Conservation (phyloP, 2,113 vertebrate species). For the Notarius lentiginosus region DNA sequence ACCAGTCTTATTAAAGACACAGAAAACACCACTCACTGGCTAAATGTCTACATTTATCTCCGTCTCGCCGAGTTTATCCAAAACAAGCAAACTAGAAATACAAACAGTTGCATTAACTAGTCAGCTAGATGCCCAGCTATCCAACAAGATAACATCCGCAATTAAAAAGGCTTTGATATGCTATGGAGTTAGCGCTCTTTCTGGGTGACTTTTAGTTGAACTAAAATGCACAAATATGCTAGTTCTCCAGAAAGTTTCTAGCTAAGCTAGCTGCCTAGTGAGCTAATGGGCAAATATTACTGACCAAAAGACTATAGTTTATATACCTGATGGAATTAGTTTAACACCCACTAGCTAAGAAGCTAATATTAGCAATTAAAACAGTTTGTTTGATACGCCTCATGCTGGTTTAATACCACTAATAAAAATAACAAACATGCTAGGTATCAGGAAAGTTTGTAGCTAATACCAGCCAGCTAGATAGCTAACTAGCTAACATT, state of each 20-base stretch:
- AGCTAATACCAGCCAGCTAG: not conserved
- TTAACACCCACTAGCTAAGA: not conserved
- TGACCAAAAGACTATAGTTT: not conserved
- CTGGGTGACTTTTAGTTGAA: not conserved
- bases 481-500: not conserved
- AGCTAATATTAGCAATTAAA: not conserved
- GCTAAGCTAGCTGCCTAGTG: not conserved
- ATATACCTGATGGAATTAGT: not conserved
- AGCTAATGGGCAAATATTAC: not conserved
- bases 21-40: not conserved
- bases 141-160: not conserved
- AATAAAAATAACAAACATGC: not conserved
- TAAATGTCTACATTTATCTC: not conserved
- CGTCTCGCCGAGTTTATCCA: not conserved
- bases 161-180: not conserved
- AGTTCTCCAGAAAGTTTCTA: not conserved
- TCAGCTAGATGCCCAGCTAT: not conserved
- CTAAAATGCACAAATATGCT: not conserved
- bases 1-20: not conserved
- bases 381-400: not conserved
- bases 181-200: not conserved
- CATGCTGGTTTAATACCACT: not conserved
- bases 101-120: not conserved
- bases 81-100: not conserved
- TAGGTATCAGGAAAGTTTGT: not conserved